Conservation (phyloP, 1,140 invertebrate species). For the Anagrus nilaparvatae region DNA sequence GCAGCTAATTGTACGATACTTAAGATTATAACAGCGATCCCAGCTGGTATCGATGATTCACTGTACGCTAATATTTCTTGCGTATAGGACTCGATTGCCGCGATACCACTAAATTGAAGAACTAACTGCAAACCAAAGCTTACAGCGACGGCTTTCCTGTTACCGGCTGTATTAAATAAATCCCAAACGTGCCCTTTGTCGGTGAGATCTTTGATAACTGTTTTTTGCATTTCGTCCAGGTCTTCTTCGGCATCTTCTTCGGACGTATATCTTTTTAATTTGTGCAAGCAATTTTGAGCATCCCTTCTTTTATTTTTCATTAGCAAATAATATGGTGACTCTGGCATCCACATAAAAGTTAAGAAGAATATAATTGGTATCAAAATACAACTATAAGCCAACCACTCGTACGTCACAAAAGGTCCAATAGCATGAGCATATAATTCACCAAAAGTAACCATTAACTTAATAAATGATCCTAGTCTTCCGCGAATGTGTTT, state of each 20-base stretch:
- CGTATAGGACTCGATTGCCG: constrained; percentile 60
- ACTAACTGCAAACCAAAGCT: constrained; percentile 48
- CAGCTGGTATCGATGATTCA: constrained; percentile 40
- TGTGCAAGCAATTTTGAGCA: constrained; percentile 37
- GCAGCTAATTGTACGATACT: constrained; percentile 56
- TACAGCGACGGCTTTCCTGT: constrained; percentile 39
- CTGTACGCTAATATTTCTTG: constrained; percentile 49
- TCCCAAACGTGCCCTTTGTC: constrained; percentile 33
- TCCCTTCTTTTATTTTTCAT: constrained; percentile 28
- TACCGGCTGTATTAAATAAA: constrained; percentile 35
- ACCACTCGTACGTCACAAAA: constrained; percentile 40
- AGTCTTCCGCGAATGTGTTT: constrained; percentile 55
- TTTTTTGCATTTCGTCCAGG: constrained; percentile 33
- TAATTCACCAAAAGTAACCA: constrained; percentile 56
- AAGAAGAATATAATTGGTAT: constrained; percentile 51
- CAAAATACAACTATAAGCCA: constrained; percentile 40
- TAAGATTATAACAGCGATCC: constrained; percentile 46
- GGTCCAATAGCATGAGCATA: constrained; percentile 45
- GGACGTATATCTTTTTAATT: constrained; percentile 31
- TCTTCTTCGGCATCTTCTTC: constrained; percentile 28
- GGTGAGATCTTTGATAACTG: constrained; percentile 27
- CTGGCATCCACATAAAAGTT: constrained; percentile 60
- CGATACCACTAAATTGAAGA: constrained; percentile 54
- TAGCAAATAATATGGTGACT: constrained; percentile 47
- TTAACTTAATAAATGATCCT: constrained; percentile 56